These are phyloP conservation scores for Oxyura jamaicensis DNA, from an alignment of 2,113 vertebrate species.

Conservation along the genomic window DNA sequence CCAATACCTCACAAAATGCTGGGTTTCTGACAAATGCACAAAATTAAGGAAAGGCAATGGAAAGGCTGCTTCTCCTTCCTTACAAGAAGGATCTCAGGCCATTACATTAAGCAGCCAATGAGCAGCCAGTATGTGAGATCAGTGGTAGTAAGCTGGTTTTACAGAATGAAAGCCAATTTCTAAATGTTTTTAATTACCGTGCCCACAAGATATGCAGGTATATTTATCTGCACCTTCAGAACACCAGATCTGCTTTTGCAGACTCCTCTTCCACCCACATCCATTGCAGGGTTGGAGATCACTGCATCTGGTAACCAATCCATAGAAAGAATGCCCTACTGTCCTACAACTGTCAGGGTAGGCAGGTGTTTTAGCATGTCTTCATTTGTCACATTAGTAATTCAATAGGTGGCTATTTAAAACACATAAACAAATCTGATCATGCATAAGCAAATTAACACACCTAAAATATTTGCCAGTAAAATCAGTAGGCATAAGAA, in stretches of 20 bases:
- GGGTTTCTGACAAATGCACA: neutral
- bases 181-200: neutral
- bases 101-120: neutral
- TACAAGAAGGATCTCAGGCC: neutral
- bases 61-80: neutral
- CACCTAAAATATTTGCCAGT: neutral
- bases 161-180: neutral
- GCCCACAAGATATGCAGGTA: neutral
- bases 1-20: conserved; percentile 28
- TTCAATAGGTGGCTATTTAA: neutral
- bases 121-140: neutral
- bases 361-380: neutral
- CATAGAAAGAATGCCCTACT: neutral
- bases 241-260: neutral
- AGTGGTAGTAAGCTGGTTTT: neutral
- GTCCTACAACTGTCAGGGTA: neutral
- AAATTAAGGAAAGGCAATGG: conserved; percentile 32
- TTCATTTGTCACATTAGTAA: neutral
- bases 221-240: neutral
- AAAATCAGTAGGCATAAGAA: neutral
- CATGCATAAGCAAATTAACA: neutral
- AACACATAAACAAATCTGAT: neutral
- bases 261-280: neutral
- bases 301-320: neutral
- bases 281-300: neutral